Conservation (phyloP, 2,113 vertebrate genomes). For the Albula goreensis region DNA sequence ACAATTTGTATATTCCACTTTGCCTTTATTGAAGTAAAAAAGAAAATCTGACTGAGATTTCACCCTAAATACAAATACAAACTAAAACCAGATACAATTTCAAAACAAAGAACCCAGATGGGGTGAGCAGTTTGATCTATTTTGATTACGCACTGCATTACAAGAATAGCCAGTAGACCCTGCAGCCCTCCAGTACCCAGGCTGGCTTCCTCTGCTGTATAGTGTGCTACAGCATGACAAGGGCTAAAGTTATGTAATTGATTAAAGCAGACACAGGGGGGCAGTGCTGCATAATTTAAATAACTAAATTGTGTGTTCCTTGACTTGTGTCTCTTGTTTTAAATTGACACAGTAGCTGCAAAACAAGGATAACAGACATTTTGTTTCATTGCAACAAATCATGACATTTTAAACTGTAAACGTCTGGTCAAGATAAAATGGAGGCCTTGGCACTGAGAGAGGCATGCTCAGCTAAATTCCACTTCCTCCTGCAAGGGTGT, state of each 20-base stretch:
- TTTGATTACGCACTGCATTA: no score
- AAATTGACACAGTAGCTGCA: neutral
- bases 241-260: neutral
- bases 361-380: neutral
- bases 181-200: no score
- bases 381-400: neutral
- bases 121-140: no score
- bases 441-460: neutral
- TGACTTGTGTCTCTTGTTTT: neutral
- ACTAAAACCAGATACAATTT: no score
- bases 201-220: no score
- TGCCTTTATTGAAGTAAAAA: no score
- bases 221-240: no score
- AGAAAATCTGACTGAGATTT: no score
- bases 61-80: no score
- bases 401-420: neutral
- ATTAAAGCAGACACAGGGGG: slow-evolving; percentile 4
- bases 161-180: no score
- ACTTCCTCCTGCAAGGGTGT: neutral
- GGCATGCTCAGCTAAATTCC: neutral
- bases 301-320: neutral
- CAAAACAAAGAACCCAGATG: no score
- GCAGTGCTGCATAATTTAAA: neutral
- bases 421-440: neutral
- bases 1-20: neutral